Evolutionary conservation across 37 sponge, comb jelly and placozoan genomes (phyloP), one percentile per base, ranked within the genome.

Genomic region (Cladorhizidae sp.): DNA sequence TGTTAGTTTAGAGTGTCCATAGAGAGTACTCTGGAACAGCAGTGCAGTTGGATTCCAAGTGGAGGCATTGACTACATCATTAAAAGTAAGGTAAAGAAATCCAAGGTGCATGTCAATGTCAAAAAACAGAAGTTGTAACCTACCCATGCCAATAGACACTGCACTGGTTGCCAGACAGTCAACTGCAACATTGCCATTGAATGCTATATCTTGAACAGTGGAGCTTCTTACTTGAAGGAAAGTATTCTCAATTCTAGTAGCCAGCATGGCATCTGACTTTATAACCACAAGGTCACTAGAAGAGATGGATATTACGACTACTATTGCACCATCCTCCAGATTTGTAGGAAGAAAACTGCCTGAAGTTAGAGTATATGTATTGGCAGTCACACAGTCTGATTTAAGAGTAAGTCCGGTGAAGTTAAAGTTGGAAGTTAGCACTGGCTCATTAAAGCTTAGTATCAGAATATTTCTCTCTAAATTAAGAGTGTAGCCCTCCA

Each of bases 371-470:
- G 70, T 74, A 50, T 64, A 85, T n/a, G 56, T 11, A 17, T 39
- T 57, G 23, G 85, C 79, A 64, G 23, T 71, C 38, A 83, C 64
- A 45, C 91, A 90, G 42, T 90, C 73, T 15, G 86, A 85, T 42
- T 64, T 80, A 51, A 95, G 39, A 23, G 80, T 70, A 20, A 96
- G 56, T 0, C 88, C 91, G 40, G 88, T 83, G 68, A 88, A 83
- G 25, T 78, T 72, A 69, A 94, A 84, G 36, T 89, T 76, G 32
- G 85, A 81, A 21, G 78, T 83, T 50, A 32, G 67, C 0, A 96
- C 89, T 28, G 97, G 97, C 67, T 96, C 97, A 84, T 90, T 61
- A 54, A 96, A 96, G n/a, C 85, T 82, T 14, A 96, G 78, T 11
- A 51, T 67, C 17, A 96, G 69, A 22, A 17, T 23, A 36, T 93